These are phyloP conservation scores for Dendrocopos noguchii DNA, from an alignment of 2,113 vertebrate genomes.

Conservation along the genomic window DNA sequence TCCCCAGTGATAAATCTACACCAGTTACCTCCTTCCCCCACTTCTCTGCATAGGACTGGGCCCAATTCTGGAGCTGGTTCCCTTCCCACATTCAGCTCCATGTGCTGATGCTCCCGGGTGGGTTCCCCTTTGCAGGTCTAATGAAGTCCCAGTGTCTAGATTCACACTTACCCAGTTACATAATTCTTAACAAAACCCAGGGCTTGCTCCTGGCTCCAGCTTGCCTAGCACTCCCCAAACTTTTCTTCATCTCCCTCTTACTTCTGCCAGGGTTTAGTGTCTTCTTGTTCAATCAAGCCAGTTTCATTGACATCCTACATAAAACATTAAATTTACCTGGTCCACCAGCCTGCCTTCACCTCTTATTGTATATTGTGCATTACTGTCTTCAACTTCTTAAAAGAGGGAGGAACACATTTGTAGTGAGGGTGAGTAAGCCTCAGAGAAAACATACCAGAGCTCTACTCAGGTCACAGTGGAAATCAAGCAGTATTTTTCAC, in stretches of 20 bases:
- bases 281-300: background rate
- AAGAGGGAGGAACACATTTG: background rate
- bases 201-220: background rate
- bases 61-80: background rate
- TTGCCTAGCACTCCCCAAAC: background rate
- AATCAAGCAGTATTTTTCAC: background rate
- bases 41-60: background rate
- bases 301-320: too few species aligned
- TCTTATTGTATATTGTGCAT: background rate
- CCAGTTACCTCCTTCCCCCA: too few species aligned
- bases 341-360: background rate
- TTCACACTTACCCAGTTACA: background rate
- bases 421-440: background rate
- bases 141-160: background rate
- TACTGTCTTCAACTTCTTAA: background rate
- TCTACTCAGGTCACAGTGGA: background rate
- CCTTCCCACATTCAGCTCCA: background rate
- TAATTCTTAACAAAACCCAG: background rate
- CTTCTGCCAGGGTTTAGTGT: background rate
- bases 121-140: background rate
- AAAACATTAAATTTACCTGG: background rate
- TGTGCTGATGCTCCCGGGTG: fast-evolving
- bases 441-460: background rate
- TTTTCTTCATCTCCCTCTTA: background rate
- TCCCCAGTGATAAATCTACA: background rate